A percentile compares a stretch with the other conserved stretches of the same genome.
These are phyloP conservation scores for Varecia variegata DNA, from an alignment of 2,797 vertebrate species.

Conservation along the genomic window DNA sequence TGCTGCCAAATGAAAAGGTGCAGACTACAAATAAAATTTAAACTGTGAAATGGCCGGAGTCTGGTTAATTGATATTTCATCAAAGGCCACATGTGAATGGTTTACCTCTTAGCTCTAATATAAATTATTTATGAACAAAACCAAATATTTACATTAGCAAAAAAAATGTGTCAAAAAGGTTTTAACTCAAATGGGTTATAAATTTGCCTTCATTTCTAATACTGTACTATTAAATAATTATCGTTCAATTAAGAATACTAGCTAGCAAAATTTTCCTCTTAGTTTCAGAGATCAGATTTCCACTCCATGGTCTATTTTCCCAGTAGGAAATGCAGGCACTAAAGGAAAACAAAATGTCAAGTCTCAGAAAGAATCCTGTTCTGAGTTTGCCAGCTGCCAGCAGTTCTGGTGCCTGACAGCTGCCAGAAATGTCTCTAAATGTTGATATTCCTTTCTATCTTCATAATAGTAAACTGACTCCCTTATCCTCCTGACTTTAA, in stretches of 20 bases:
- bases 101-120: conserved; percentile 29
- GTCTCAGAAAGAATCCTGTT: background rate
- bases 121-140: conserved; percentile 30
- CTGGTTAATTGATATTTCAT: conserved; percentile 11
- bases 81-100: background rate
- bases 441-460: background rate
- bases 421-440: background rate
- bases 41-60: conserved; percentile 43
- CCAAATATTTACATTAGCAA: conserved; percentile 14
- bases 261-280: conserved; percentile 34
- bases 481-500: background rate
- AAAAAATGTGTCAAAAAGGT: background rate
- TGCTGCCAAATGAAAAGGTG: conserved; percentile 27
- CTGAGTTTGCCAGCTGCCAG: background rate
- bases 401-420: background rate
- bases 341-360: background rate
- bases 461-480: background rate
- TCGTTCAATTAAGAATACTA: conserved; percentile 13
- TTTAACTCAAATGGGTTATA: background rate
- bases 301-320: background rate
- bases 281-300: conserved; percentile 14
- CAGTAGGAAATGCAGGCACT: background rate
- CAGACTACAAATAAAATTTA: conserved; percentile 34
- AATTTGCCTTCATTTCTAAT: conserved; percentile 54
- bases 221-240: conserved; percentile 21